Percentiles rank a stretch among this genome's conserved stretches.
These are phyloP conservation scores for Lithophane leautieri DNA, from an alignment of 2,888 invertebrate species.

Conservation along the genomic window DNA sequence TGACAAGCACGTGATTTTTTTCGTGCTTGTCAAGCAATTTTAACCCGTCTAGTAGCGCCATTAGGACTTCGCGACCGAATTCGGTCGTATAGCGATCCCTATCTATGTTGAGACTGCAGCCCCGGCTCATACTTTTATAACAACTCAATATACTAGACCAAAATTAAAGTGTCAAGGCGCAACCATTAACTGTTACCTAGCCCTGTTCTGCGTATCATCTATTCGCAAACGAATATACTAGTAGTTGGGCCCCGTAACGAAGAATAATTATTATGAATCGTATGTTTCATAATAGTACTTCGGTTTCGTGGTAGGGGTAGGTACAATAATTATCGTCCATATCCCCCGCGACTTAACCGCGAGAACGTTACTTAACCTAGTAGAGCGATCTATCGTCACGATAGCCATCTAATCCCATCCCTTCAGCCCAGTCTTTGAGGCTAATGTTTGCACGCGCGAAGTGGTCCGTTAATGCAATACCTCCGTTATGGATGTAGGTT, in stretches of 20 bases:
- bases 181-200: neutral
- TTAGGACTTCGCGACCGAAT: no score
- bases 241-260: neutral
- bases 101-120: no score
- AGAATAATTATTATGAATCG: conserved; percentile 3
- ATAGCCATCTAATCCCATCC: neutral
- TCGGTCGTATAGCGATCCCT: no score
- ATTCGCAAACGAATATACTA: neutral
- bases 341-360: neutral
- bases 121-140: neutral
- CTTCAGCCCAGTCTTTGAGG: neutral
- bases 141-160: neutral
- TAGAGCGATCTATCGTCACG: conserved; percentile 14
- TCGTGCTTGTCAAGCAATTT: no score
- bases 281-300: conserved; percentile 1
- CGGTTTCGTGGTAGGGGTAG: neutral
- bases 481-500: conserved; percentile 1
- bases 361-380: conserved; percentile 5
- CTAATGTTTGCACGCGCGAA: neutral
- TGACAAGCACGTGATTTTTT: no score
- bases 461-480: conserved; percentile 2
- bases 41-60: no score
- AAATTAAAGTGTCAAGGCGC: neutral
- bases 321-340: neutral
- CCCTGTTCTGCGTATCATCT: neutral